phyloP scores from a whole-genome alignment of 2,113 vertebrate species.

The Pseudonaja textilis region DNA sequence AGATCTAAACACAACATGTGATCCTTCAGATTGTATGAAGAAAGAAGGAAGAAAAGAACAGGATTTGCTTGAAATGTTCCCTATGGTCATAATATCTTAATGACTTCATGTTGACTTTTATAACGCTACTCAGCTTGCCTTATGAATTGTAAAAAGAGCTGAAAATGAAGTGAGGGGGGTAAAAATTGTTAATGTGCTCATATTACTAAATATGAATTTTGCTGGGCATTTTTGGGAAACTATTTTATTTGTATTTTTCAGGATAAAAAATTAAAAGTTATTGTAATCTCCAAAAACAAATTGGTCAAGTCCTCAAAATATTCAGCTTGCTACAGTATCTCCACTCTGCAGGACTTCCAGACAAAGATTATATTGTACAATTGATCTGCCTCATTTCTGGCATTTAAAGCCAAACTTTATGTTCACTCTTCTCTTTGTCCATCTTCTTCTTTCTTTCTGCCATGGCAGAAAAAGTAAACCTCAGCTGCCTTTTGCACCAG shows the following conservation, averaged over 20 bases:
- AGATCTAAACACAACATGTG: neutral
- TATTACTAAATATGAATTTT: neutral
- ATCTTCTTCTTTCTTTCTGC: neutral
- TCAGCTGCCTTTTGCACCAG: neutral
- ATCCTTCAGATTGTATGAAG: slow-evolving; percentile 25
- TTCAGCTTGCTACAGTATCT: neutral
- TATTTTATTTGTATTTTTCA: neutral
- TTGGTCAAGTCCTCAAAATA: neutral
- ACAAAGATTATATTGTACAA: neutral
- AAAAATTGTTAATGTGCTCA: slow-evolving; percentile 9
- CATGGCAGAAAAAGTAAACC: neutral
- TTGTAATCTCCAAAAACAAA: neutral
- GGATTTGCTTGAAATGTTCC: slow-evolving; percentile 14
- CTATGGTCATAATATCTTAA: neutral
- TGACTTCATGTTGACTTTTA: slow-evolving; percentile 12
- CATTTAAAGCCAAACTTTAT: neutral
- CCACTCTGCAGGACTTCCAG: neutral
- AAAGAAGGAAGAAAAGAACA: neutral
- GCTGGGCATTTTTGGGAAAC: neutral
- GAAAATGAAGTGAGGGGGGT: neutral
- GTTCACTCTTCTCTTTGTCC: too few relatives aligned
- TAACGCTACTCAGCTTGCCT: neutral
- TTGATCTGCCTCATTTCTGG: neutral
- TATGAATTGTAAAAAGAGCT: neutral
- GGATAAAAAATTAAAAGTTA: neutral